Percentiles rank a stretch among this genome's conserved stretches.
phyloP scores from a whole-genome alignment of 2,113 vertebrate species.

The Baryphthengus martii region DNA sequence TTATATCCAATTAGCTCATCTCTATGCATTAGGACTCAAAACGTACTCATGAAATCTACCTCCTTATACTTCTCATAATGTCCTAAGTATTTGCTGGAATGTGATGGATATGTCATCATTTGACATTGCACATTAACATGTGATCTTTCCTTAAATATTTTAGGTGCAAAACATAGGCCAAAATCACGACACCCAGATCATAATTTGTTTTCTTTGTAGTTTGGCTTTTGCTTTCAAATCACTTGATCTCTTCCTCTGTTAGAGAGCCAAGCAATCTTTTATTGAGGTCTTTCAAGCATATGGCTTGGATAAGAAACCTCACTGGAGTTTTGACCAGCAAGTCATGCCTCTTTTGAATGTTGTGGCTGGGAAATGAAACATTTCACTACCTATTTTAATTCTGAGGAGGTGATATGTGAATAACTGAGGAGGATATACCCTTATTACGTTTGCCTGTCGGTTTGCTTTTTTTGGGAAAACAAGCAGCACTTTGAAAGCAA shows the following conservation, averaged over 20 bases:
- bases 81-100: neutral
- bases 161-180: neutral
- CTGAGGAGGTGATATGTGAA: neutral
- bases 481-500: constrained; percentile 12
- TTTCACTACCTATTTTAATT: constrained; percentile 31
- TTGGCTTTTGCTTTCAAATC: neutral
- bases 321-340: neutral
- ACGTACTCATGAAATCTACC: neutral
- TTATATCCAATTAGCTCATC: neutral
- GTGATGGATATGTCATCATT: neutral
- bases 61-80: neutral
- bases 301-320: neutral
- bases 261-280: neutral
- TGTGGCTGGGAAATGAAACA: constrained; percentile 18
- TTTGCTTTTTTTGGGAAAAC: constrained; percentile 15
- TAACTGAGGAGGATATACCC: neutral
- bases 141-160: neutral
- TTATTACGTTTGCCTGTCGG: neutral
- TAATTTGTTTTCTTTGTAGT: neutral
- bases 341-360: neutral
- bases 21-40: neutral
- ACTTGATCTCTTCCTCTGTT: neutral
- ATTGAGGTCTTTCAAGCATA: neutral
- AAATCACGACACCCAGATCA: neutral
- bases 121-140: neutral